Conservation (phyloP, 2,888 invertebrate genomes). For the Baronia brevicornis region DNA sequence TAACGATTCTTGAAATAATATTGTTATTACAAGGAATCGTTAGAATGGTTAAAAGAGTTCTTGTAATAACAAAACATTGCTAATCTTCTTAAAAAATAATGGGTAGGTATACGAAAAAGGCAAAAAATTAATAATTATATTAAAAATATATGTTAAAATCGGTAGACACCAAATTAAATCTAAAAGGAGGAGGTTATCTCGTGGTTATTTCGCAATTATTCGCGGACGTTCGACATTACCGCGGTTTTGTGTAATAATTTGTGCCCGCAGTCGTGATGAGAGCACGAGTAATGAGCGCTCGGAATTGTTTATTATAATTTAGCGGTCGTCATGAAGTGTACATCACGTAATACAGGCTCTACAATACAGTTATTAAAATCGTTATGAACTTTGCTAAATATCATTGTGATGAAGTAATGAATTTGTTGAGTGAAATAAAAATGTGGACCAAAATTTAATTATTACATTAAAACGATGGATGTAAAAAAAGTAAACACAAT, state of each 20-base stretch:
- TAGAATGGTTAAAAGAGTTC: too few relatives aligned
- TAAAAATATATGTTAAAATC: too few relatives aligned
- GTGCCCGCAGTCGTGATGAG: slow-evolving; percentile 59
- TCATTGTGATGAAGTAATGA: slow-evolving; percentile 29
- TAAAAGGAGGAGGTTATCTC: slow-evolving; percentile 52
- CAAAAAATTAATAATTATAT: too few relatives aligned
- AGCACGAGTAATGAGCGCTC: slow-evolving; percentile 59
- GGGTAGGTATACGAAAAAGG: too few relatives aligned
- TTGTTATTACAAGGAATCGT: too few relatives aligned
- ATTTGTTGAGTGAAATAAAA: slow-evolving; percentile 8
- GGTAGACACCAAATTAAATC: slow-evolving; percentile 62
- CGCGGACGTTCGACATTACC: slow-evolving; percentile 65
- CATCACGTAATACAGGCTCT: slow-evolving; percentile 53
- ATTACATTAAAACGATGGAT: slow-evolving; percentile 4
- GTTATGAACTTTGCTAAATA: slow-evolving; percentile 36
- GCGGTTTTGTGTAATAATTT: slow-evolving; percentile 65
- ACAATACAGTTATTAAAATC: slow-evolving; percentile 61
- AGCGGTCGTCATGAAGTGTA: slow-evolving; percentile 52
- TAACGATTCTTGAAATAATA: too few relatives aligned
- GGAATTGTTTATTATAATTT: slow-evolving; percentile 72
- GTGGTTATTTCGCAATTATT: slow-evolving; percentile 69
- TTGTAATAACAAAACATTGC: too few relatives aligned
- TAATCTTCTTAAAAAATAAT: too few relatives aligned
- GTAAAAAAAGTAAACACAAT: too few relatives aligned
- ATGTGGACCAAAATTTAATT: slow-evolving; percentile 3